Percentiles rank a stretch among this genome's conserved stretches.
Evolutionary conservation across 1,140 invertebrate genomes (phyloP).

Genomic region (Diprion similis): DNA sequence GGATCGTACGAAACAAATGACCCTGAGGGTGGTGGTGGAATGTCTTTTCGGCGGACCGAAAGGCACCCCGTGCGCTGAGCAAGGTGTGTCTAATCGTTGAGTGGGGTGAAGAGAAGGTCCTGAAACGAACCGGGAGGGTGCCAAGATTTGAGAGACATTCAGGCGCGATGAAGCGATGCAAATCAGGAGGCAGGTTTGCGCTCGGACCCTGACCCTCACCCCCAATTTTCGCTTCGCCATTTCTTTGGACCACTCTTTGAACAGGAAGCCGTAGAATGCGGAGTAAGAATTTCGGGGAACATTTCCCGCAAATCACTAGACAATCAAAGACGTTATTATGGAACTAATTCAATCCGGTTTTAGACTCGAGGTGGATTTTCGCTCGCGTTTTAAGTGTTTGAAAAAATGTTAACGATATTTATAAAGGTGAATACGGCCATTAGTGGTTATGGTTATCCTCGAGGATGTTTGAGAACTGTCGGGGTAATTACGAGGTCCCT

Average conservation of each 20-base stretch:
- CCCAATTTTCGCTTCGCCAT: too few relatives aligned
- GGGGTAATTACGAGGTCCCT: too few relatives aligned
- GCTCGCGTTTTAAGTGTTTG: too few relatives aligned
- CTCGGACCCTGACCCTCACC: background rate
- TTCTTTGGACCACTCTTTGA: too few relatives aligned
- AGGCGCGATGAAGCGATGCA: conserved; percentile 34
- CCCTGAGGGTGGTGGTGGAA: conserved; percentile 20
- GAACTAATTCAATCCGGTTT: background rate
- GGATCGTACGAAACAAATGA: conserved; percentile 32
- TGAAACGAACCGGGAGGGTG: background rate
- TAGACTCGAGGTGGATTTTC: too few relatives aligned
- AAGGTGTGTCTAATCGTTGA: conserved; percentile 30
- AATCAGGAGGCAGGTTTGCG: conserved; percentile 30
- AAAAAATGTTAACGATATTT: too few relatives aligned
- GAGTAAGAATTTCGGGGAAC: background rate
- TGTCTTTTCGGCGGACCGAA: conserved; percentile 22
- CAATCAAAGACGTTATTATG: background rate
- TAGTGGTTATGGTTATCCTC: too few relatives aligned
- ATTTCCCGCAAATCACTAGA: background rate
- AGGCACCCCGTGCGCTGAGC: conserved; percentile 20
- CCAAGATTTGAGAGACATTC: conserved; percentile 32
- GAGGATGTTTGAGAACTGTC: too few relatives aligned
- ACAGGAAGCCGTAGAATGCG: too few relatives aligned
- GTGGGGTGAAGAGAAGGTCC: conserved; percentile 15
- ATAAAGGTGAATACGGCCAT: too few relatives aligned